Conservation (phyloP, 2,797 vertebrate genomes). For the Betta splendens region DNA sequence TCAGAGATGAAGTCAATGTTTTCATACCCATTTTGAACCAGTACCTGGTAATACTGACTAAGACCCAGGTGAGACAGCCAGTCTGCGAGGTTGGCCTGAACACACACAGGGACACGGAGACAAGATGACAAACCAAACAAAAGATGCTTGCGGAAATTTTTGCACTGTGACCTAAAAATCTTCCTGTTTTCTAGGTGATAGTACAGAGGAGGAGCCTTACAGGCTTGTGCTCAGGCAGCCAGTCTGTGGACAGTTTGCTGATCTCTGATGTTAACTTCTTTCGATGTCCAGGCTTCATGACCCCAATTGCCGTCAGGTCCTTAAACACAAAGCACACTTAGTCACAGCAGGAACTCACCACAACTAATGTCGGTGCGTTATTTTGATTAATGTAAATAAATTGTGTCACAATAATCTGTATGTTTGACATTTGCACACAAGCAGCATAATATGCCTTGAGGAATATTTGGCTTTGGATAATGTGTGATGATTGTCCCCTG, state of each 20-base stretch:
- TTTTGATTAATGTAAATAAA: slow-evolving; percentile 32
- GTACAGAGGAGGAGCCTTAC: slow-evolving; percentile 77
- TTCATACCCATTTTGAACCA: slow-evolving; percentile 97
- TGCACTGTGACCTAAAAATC: neutral
- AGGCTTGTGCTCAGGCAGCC: slow-evolving; percentile 93
- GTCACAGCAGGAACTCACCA: slow-evolving; percentile 31
- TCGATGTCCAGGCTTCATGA: slow-evolving; percentile 97
- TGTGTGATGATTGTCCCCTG: slow-evolving; percentile 46
- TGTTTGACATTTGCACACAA: slow-evolving; percentile 35
- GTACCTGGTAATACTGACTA: slow-evolving; percentile 95
- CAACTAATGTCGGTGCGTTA: slow-evolving; percentile 5
- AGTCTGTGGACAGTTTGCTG: slow-evolving; percentile 89
- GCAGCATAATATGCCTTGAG: slow-evolving; percentile 32
- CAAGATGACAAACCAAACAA: neutral
- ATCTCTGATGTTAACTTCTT: slow-evolving; percentile 97
- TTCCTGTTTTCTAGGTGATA: neutral
- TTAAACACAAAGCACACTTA: slow-evolving; percentile 67
- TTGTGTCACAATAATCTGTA: slow-evolving; percentile 2
- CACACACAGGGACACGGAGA: too few relatives aligned
- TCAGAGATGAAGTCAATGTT: slow-evolving; percentile 98
- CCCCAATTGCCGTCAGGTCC: slow-evolving; percentile 96
- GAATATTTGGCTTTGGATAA: slow-evolving; percentile 48
- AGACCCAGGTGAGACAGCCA: slow-evolving; percentile 96
- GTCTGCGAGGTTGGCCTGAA: slow-evolving; percentile 90
- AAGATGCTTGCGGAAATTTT: too few relatives aligned